Evolutionary conservation across 2,797 vertebrate species (phyloP), one percentile per base, ranked within the genome.

Genomic region (Danio jaintianensis): DNA sequence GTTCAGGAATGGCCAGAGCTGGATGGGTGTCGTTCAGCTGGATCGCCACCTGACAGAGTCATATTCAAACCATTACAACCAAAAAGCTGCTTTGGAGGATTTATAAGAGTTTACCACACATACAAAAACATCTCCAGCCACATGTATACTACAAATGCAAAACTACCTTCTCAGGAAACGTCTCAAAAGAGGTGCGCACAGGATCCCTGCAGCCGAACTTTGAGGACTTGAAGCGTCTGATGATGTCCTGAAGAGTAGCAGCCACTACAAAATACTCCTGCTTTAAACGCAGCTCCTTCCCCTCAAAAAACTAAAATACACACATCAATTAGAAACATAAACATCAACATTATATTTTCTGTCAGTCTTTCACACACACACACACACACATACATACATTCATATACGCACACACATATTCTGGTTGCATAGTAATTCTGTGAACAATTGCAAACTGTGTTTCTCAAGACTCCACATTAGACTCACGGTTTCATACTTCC

Each of bases 221-320:
- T 83, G 95, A 96, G 6, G 96, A 96, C 88, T 96, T 96, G 80
- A 95, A 96, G 75, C 94, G 93, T 4, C 95, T 92, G 83, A 96
- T 94, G 87, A 96, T 96, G 87, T 96, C 95, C 79, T 96, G 95
- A 4, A 96, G 93, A 3, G 95, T 95, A 68, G 95, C 95, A 0
- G 95, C 95, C 72, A 96, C 96, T 79, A 96, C 95, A 1, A 96
- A 96, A 87, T 96, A 96, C 75, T 96, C 95, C 88, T 96, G 95
- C 75, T 96, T 96, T 83, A 96, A 87, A 13, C 95, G 89, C 58
- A 96, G 89, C 89, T 96, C 96, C 88, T 96, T 96, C n/a, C 95
- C 95, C 90, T 96, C 95, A 0, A 96, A 96, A 87, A 96, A 96
- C 94, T 95, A 77, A 69, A 8, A 78, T 29, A 82, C 20, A 29